Evolutionary conservation across 2,888 invertebrate species (phyloP), one percentile per base, ranked within the genome.

Genomic region (Agrochola macilenta): DNA sequence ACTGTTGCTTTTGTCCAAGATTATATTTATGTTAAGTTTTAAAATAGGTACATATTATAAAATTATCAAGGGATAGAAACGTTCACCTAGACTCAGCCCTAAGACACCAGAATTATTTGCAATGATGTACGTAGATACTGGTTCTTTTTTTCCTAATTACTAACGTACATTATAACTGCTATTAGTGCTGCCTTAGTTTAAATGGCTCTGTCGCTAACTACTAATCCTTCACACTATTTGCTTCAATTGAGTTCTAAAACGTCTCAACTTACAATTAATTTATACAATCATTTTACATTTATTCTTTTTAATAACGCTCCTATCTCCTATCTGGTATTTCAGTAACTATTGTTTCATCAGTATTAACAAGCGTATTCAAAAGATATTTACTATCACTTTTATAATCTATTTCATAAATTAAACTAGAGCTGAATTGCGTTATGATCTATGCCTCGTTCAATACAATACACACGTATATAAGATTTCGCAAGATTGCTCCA

Each of bases 371-470:
- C 26, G 14, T 58, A 74, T 70, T 76, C n/a, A 72, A 63, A 81
- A 81, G 7, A 66, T 49, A 72, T 65, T 65, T 76, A 68, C 85
- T 68, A 84, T 78, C 69, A 72, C 69, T 75, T 84, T 87, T 81
- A 78, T 69, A 69, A 78, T 78, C 70, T 81, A 74, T 81, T 85
- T 84, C 84, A 76, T 82, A 87, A 87, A 83, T 77, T 79, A 76
- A 89, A 87, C 80, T 76, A 87, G 83, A 87, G 74, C 76, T 81
- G 76, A 75, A 88, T 88, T 87, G 81, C 87, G 81, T 85, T 85
- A 81, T 81, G 73, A 74, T 82, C 83, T 83, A 86, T 72, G 82
- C 69, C 64, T 81, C 64, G 80, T 86, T 83, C 84, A 79, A 84
- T 85, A 87, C 88, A 87, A 81, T 84, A 75, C 79, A 69, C 58